Conservation (phyloP, 1,140 invertebrate genomes). For the Pachypeltis micranthus region DNA sequence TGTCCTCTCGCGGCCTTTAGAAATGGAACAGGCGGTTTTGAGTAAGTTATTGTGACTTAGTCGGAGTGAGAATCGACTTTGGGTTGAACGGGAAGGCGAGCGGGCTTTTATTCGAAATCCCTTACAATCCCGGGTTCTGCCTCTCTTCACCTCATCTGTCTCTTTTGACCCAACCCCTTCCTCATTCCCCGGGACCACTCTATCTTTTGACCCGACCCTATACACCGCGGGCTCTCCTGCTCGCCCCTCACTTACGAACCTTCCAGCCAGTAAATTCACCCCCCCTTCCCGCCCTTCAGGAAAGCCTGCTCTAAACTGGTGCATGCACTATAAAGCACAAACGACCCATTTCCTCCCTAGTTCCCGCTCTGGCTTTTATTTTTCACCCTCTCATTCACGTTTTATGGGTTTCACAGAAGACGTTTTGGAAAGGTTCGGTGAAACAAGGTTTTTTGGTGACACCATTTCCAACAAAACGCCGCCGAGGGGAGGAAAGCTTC, state of each 20-base stretch:
- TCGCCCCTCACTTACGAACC: not conserved
- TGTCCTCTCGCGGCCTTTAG: not conserved
- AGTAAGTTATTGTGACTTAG: conserved; percentile 3
- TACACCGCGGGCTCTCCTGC: not conserved
- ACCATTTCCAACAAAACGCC: too few species aligned
- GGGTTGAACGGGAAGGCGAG: too few species aligned
- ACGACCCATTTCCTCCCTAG: conserved; percentile 7
- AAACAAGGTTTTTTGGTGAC: too few species aligned
- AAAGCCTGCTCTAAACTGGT: conserved; percentile 6
- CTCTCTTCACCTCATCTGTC: conserved; percentile 3
- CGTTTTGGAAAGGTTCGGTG: too few species aligned
- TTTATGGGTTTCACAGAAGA: too few species aligned
- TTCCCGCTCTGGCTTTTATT: conserved; percentile 14
- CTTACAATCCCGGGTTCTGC: too few species aligned
- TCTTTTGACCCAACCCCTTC: conserved; percentile 3
- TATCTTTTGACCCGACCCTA: not conserved
- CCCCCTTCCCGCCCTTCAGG: not conserved
- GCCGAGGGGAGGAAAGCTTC: too few species aligned
- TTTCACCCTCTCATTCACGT: conserved; percentile 17
- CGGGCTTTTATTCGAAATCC: too few species aligned
- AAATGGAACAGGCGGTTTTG: not conserved
- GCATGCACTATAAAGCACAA: conserved; percentile 9
- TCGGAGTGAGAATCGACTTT: too few species aligned
- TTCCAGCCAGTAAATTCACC: not conserved
- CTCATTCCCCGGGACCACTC: conserved; percentile 9